Percentiles rank a stretch among this genome's conserved stretches.
These are phyloP conservation scores for Prosapia bicincta DNA, from an alignment of 2,888 invertebrate species.

Conservation along the genomic window DNA sequence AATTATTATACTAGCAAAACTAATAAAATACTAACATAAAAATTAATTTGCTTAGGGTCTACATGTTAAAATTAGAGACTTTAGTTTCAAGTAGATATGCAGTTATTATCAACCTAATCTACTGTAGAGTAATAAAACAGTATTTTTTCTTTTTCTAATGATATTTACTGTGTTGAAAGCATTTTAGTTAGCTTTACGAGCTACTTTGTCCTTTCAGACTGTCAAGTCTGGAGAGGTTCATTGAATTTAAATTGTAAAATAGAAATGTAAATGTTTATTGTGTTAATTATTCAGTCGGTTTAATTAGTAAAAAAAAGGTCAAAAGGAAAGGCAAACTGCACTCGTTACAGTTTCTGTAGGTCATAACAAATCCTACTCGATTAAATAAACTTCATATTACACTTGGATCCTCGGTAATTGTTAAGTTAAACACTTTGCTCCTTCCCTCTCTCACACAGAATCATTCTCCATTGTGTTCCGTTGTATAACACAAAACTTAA, in stretches of 20 bases:
- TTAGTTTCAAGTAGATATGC: no score
- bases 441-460: not conserved
- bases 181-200: no score
- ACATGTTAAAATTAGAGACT: no score
- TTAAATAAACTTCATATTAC: not conserved
- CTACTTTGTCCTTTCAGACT: no score
- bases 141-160: no score
- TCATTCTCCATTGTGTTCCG: conserved; percentile 19
- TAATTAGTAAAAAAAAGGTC: not conserved
- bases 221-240: not conserved
- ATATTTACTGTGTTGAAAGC: no score
- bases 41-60: no score
- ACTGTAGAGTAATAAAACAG: no score
- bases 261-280: not conserved
- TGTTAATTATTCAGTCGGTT: no score
- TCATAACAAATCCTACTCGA: not conserved
- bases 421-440: conserved; percentile 19
- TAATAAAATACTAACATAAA: no score
- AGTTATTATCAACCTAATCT: no score
- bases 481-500: conserved; percentile 15
- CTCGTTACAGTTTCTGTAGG: not conserved
- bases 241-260: not conserved
- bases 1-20: no score
- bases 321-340: not conserved
- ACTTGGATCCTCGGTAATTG: not conserved